Conservation (phyloP, 2,888 invertebrate species). For the Torymus texanus region DNA sequence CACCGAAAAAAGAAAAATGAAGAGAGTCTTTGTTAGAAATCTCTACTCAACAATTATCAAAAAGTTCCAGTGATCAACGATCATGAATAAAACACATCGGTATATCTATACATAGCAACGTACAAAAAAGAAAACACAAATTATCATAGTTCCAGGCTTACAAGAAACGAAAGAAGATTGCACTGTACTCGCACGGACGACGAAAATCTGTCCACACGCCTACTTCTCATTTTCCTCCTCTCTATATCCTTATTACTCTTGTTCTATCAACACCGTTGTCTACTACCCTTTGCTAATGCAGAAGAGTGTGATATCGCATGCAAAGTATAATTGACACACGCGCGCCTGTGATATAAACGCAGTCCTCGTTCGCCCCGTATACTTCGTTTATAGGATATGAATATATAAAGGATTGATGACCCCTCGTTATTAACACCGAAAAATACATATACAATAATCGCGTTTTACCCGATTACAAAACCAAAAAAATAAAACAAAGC, state of each 20-base stretch:
- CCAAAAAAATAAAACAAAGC: constrained; percentile 1
- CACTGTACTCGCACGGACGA: constrained; percentile 34
- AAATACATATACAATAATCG: constrained; percentile 45
- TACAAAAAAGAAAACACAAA: constrained; percentile 32
- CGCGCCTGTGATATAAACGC: constrained; percentile 43
- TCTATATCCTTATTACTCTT: not conserved
- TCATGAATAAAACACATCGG: constrained; percentile 31
- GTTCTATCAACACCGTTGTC: not conserved
- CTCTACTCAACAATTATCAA: constrained; percentile 50
- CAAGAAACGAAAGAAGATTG: constrained; percentile 43
- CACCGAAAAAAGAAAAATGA: constrained; percentile 22
- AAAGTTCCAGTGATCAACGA: constrained; percentile 36
- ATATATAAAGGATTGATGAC: constrained; percentile 34
- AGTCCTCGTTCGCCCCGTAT: constrained; percentile 37
- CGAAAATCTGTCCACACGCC: not conserved
- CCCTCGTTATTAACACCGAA: constrained; percentile 35
- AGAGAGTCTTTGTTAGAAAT: constrained; percentile 31
- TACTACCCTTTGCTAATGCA: not conserved
- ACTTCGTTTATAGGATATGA: constrained; percentile 51
- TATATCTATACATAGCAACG: constrained; percentile 30
- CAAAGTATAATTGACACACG: constrained; percentile 53
- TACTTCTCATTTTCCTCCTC: constrained; percentile 13
- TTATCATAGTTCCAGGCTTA: constrained; percentile 42
- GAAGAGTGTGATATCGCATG: constrained; percentile 29
- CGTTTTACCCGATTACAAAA: constrained; percentile 38